Evolutionary conservation across 2,113 vertebrate genomes (phyloP).

Genomic region (Falcunculus frontatus): DNA sequence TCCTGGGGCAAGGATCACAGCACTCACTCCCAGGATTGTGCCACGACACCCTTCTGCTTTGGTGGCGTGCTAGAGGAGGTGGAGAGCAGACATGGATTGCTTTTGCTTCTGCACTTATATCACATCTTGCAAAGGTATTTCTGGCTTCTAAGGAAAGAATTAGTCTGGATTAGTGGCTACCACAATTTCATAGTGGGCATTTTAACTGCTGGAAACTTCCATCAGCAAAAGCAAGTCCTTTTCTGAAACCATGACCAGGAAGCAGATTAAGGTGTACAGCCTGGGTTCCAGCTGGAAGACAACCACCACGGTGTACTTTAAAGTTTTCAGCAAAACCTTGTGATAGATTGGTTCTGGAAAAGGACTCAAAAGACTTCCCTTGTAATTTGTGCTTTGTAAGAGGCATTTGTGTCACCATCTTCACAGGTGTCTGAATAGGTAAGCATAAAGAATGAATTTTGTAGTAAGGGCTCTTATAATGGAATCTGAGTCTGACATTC

Average conservation of each 20-base stretch:
- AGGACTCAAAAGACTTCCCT: not conserved
- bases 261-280: not conserved
- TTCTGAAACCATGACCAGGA: not conserved
- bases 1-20: not conserved
- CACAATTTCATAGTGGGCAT: not conserved
- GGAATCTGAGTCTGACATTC: not conserved
- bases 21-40: accelerated
- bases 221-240: not conserved
- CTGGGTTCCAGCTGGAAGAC: not conserved
- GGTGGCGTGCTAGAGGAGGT: not conserved
- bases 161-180: not conserved
- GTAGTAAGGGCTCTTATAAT: not conserved
- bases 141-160: not conserved
- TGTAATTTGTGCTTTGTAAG: not conserved
- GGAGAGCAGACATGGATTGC: not conserved
- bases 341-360: not conserved
- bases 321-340: not conserved
- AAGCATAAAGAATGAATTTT: not conserved
- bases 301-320: not conserved
- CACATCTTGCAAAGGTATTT: not conserved
- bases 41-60: not conserved
- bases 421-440: not conserved
- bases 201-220: not conserved
- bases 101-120: not conserved
- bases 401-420: not conserved